A percentile compares a stretch with the other conserved stretches of the same genome.
Evolutionary conservation across 2,888 invertebrate genomes (phyloP).

Genomic region (Harpalus rubripes): DNA sequence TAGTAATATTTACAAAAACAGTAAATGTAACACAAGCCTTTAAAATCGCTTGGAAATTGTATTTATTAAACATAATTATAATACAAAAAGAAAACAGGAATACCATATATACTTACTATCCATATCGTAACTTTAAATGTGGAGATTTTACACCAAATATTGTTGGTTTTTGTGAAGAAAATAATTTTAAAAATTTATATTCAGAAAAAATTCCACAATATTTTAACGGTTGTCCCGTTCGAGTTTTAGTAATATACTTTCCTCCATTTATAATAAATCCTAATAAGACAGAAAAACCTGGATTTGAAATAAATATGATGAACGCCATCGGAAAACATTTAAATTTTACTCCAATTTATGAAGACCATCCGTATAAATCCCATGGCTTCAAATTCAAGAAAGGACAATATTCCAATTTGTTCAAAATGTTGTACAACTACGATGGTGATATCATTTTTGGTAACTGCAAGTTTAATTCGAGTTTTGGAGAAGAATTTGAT

Average conservation of each 20-base stretch:
- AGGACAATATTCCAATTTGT: slow-evolving; percentile 30
- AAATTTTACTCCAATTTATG: slow-evolving; percentile 44
- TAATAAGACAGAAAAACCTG: slow-evolving; percentile 21
- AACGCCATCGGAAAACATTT: slow-evolving; percentile 27
- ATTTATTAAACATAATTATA: slow-evolving; percentile 43
- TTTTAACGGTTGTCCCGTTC: slow-evolving; percentile 36
- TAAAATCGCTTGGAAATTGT: slow-evolving; percentile 27
- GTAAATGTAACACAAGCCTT: slow-evolving; percentile 46
- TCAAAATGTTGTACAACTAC: slow-evolving; percentile 32
- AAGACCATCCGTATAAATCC: slow-evolving; percentile 2
- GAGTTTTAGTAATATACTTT: slow-evolving; percentile 25
- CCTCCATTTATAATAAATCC: slow-evolving; percentile 41
- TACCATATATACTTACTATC: slow-evolving; percentile 46
- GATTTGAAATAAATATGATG: slow-evolving; percentile 51
- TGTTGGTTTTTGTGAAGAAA: slow-evolving; percentile 20
- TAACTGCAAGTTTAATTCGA: slow-evolving; percentile 20
- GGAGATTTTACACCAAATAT: slow-evolving; percentile 5
- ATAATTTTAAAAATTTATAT: slow-evolving; percentile 14
- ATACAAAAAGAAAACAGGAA: background rate
- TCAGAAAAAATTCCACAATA: slow-evolving; percentile 31
- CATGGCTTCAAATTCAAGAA: slow-evolving; percentile 21
- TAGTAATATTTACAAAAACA: slow-evolving; percentile 10
- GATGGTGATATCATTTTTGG: slow-evolving; percentile 56
- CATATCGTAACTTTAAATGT: slow-evolving; percentile 17
- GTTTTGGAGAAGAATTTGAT: slow-evolving; percentile 51